Evolutionary conservation across 1,140 invertebrate genomes (phyloP), one percentile per base, ranked within the genome.

Genomic region (Drusus annulatus): DNA sequence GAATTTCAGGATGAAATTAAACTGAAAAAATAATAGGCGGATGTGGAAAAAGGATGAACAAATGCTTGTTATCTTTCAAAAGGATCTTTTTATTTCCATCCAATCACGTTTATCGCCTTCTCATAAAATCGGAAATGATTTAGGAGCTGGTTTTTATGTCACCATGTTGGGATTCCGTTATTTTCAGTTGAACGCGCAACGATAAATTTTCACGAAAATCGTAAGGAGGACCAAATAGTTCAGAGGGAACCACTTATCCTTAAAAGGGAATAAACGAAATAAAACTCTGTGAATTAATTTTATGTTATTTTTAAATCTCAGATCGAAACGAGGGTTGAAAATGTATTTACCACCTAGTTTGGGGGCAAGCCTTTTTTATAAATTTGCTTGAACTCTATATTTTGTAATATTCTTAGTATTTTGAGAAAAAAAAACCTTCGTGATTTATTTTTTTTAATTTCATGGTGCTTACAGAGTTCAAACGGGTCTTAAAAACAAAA

Each of bases 91-190:
- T 77, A 77, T 77, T 77, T 68, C 60, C 36, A 63, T 77, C 74
- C 52, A 60, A 63, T 77, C 76, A 63, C 45, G 19, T 77, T 76
- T 76, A 63, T 77, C 51, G 76, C 76, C 62, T 50, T 77, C 76
- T 77, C 76, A 68, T 77, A 77, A 77, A 77, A 77, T 68, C 62
- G n/a, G 60, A 62, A 45, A 77, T 77, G 76, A 77, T 77, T 77
- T 77, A 77, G 51, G 76, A 36, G 19, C 76, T 23, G 45, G 62
- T 77, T 77, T 65, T 77, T 63, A 77, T 77, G 76, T 77, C 76
- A 36, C 50, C 76, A 78, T 63, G 76, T 78, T 56, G 23, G 51
- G 76, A 50, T 56, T 69, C 51, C 76, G 76, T 45, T 69, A 78
- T 60, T 78, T 71, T 78, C 63, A 71, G 60, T 21, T n/a, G 36